A percentile compares a stretch with the other conserved stretches of the same genome.
Conservation (phyloP, 1,140 invertebrate genomes). For the Zaprionus africanus region DNA sequence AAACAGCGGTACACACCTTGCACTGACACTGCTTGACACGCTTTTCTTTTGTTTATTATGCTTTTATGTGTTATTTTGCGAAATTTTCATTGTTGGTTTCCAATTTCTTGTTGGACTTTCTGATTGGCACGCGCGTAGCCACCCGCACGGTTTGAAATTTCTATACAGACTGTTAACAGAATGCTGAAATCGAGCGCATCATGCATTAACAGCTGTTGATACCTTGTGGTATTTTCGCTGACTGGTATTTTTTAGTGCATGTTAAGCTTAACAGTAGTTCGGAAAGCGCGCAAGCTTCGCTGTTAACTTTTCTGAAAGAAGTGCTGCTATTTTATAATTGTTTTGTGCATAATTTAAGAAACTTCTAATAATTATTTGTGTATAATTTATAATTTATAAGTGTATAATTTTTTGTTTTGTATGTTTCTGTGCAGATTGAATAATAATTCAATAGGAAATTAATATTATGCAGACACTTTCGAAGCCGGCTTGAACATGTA, state of each 20-base stretch:
- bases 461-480: background rate
- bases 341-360: too few relatives aligned
- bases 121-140: constrained; percentile 45
- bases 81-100: constrained; percentile 52
- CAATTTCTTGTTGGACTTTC: constrained; percentile 38
- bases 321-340: background rate
- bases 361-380: background rate
- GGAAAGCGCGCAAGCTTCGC: background rate
- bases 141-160: constrained; percentile 47
- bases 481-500: background rate
- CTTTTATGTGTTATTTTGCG: constrained; percentile 49
- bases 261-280: background rate
- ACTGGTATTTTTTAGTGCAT: constrained; percentile 42
- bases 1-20: constrained; percentile 39
- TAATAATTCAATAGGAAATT: background rate
- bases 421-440: too few relatives aligned
- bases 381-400: too few relatives aligned
- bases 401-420: background rate
- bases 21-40: constrained; percentile 41
- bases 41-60: constrained; percentile 28
- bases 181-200: constrained; percentile 24
- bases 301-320: background rate
- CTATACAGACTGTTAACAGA: constrained; percentile 40
- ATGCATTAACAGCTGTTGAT: constrained; percentile 46
- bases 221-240: constrained; percentile 3